phyloP scores from a whole-genome alignment of 2,888 invertebrate genomes.

The Mythimna albipuncta region DNA sequence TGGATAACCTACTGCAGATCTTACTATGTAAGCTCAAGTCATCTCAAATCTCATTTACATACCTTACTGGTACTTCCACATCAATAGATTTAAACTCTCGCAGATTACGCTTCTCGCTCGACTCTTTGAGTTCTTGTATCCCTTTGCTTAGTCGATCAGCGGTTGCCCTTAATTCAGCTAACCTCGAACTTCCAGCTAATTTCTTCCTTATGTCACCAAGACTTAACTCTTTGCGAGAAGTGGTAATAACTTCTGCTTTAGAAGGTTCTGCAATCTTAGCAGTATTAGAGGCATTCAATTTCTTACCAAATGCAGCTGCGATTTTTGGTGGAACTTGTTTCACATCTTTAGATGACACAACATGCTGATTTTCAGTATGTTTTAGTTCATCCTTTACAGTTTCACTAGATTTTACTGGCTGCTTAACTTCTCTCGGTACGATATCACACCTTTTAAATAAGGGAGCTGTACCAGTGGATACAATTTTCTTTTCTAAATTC shows the following conservation, averaged over 20 bases:
- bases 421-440: conserved; percentile 44
- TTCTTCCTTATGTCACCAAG: conserved; percentile 93
- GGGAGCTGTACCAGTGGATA: conserved; percentile 66
- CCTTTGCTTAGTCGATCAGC: conserved; percentile 92
- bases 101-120: conserved; percentile 88
- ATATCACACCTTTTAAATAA: conserved; percentile 63
- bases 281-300: conserved; percentile 78
- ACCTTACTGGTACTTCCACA: conserved; percentile 94
- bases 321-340: conserved; percentile 40
- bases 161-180: conserved; percentile 93
- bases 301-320: conserved; percentile 78
- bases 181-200: conserved; percentile 92
- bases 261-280: conserved; percentile 65
- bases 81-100: conserved; percentile 94
- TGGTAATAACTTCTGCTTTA: conserved; percentile 82
- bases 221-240: conserved; percentile 91
- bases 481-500: conserved; percentile 70
- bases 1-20: neutral
- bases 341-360: conserved; percentile 33
- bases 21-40: too few relatives aligned
- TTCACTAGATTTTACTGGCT: conserved; percentile 37
- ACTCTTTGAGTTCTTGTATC: conserved; percentile 91
- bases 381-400: conserved; percentile 27
- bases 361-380: conserved; percentile 26
- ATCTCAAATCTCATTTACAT: conserved; percentile 25